These are phyloP conservation scores for Penaeus monodon DNA, from an alignment of 2,888 invertebrate genomes.

Conservation along the genomic window DNA sequence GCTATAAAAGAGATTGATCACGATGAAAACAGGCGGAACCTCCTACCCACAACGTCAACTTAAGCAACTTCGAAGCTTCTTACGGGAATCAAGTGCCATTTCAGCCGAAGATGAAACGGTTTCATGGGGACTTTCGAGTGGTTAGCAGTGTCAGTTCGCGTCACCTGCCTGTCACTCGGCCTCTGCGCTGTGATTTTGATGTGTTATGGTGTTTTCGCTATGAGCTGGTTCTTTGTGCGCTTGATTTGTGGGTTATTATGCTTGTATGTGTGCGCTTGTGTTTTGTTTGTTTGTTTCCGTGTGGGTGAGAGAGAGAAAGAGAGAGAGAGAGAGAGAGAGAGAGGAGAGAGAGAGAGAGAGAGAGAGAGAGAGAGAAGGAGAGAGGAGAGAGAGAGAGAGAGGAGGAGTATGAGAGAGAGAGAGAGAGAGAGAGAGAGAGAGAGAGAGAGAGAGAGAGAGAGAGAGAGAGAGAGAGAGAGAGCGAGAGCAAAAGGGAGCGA, in stretches of 20 bases:
- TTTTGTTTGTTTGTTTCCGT: background rate
- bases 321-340: background rate
- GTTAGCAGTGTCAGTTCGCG: no score
- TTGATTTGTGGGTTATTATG: background rate
- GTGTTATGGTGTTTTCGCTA: no score
- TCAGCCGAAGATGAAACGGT: no score
- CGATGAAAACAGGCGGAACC: no score
- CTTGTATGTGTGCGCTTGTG: background rate
- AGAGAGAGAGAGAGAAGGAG: constrained; percentile 14
- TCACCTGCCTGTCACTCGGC: no score
- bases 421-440: background rate
- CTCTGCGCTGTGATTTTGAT: background rate
- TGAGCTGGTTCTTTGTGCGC: background rate
- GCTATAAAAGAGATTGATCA: no score
- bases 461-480: constrained; percentile 14
- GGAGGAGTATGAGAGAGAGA: constrained; percentile 6
- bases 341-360: background rate
- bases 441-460: background rate
- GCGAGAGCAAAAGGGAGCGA: background rate
- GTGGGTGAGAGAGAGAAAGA: constrained; percentile 10
- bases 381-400: no score
- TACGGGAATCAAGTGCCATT: no score
- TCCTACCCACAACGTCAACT: no score
- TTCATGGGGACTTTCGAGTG: no score
- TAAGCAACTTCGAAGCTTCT: no score